Conservation (phyloP, 1,140 invertebrate genomes). For the Temnothorax curvispinosus region DNA sequence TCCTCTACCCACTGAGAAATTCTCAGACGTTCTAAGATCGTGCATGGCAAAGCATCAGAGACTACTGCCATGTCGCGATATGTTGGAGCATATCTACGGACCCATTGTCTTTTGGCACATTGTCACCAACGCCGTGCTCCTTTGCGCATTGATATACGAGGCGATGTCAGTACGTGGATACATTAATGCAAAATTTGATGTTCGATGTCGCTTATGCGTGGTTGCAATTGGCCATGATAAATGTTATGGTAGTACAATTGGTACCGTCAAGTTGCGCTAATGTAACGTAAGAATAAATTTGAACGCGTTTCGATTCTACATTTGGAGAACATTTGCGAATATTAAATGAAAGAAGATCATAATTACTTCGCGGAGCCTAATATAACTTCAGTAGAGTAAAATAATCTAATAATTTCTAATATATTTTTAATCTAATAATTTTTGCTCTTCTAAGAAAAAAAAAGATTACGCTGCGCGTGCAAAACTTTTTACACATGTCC, state of each 20-base stretch:
- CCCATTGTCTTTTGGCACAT: background rate
- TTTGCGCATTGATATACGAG: too few relatives aligned
- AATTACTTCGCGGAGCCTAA: background rate
- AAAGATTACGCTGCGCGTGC: background rate
- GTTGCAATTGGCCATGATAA: background rate
- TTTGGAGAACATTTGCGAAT: background rate
- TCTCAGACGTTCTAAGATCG: background rate
- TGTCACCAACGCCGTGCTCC: background rate
- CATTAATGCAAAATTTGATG: background rate
- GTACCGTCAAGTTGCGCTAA: background rate
- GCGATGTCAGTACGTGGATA: too few relatives aligned
- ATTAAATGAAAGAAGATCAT: background rate
- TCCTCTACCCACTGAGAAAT: background rate
- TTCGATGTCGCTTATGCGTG: background rate
- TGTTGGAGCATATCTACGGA: background rate
- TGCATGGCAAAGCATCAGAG: background rate
- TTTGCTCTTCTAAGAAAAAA: background rate
- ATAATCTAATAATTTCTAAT: too few relatives aligned
- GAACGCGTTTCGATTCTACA: background rate
- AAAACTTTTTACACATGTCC: too few relatives aligned
- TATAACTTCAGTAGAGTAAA: background rate
- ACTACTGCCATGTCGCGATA: background rate
- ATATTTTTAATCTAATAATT: background rate
- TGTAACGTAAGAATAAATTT: background rate
- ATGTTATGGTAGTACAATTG: background rate